Base-by-base conservation (phyloP, 2,888 invertebrate species). In the Rutpela maculata region DNA sequence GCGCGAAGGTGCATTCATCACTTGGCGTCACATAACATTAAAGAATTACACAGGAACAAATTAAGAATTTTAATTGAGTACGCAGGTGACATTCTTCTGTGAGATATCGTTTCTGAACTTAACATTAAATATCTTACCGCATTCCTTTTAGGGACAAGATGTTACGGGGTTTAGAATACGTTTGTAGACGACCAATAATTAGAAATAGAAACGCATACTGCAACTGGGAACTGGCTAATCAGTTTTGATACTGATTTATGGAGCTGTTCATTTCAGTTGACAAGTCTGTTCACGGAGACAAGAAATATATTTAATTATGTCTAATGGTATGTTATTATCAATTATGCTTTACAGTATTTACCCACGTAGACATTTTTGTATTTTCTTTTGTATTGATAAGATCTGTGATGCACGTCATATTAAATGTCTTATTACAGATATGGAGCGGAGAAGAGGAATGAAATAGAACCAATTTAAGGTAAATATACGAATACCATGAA, bases 41-140 rank as follows among this genome's bases (percentile, higher is more conserved):
- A 50, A 50, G 15, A 50, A 50, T n/a, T 50, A 50, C n/a, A 50
- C n/a, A 50, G 50, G 12, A 50, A 50, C 50, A 50, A 50, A 50
- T 50, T 50, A 50, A 50, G 50, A 50, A 50, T 50, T 50, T 50
- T 50, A 50, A 50, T 50, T 50, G 17, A 50, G 50, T 50, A 50
- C 50, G 50, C 50, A 50, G n/a, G 50, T n/a, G 50, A 50, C 50
- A 50, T 50, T 50, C 50, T 50, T 50, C 50, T n/a, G 50, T 50
- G 50, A 50, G 50, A 50, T 50, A 50, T 50, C 50, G 50, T 50
- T 50, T n/a, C 50, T 50, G 50, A n/a, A 50, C 50, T 7, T 50
- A 50, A 50, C 50, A n/a, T 50, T 50, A 50, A 50, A 50, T 50
- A 50, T 50, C 50, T 50, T 50, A 50, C 50, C n/a, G 50, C 50